A percentile compares a stretch with the other conserved stretches of the same genome.
These are phyloP conservation scores for Hemibagrus guttatus DNA, from an alignment of 2,797 vertebrate genomes.

Conservation along the genomic window DNA sequence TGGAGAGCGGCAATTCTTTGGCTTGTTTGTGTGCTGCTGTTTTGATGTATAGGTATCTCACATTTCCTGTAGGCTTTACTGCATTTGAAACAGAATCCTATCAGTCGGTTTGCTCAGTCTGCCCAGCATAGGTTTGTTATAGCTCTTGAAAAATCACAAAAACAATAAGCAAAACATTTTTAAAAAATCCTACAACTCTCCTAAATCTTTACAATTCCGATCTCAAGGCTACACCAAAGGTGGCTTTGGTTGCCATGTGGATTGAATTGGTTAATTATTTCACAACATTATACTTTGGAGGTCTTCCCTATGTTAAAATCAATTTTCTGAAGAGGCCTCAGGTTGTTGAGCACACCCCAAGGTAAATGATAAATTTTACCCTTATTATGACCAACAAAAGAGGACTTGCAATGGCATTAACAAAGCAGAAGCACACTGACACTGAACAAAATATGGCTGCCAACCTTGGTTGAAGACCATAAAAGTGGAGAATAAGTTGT, in stretches of 20 bases:
- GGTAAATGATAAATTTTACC: slow-evolving; percentile 46
- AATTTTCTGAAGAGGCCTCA: slow-evolving; percentile 38
- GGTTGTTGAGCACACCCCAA: slow-evolving; percentile 49
- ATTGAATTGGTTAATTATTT: slow-evolving; percentile 37
- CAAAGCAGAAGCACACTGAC: slow-evolving; percentile 25
- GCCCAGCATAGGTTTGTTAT: not conserved
- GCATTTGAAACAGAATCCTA: not conserved
- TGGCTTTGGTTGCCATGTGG: not conserved
- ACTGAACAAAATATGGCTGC: slow-evolving; percentile 33
- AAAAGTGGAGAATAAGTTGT: slow-evolving; percentile 25
- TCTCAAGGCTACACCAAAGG: slow-evolving; percentile 26
- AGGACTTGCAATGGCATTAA: slow-evolving; percentile 11
- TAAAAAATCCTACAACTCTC: not conserved
- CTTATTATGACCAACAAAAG: slow-evolving; percentile 44
- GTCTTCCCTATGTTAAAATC: slow-evolving; percentile 38
- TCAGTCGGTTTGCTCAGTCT: not conserved
- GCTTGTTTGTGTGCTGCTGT: slow-evolving; percentile 18
- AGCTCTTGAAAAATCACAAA: not conserved
- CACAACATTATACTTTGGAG: slow-evolving; percentile 31
- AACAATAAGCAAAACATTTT: not conserved
- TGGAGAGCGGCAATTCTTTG: not conserved
- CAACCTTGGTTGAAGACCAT: slow-evolving; percentile 51
- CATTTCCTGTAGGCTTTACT: slow-evolving; percentile 6
- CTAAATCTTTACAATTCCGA: not conserved
- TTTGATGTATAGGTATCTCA: not conserved